Evolutionary conservation across 2,113 vertebrate species (phyloP).

Genomic region (Lepisosteus oculatus): DNA sequence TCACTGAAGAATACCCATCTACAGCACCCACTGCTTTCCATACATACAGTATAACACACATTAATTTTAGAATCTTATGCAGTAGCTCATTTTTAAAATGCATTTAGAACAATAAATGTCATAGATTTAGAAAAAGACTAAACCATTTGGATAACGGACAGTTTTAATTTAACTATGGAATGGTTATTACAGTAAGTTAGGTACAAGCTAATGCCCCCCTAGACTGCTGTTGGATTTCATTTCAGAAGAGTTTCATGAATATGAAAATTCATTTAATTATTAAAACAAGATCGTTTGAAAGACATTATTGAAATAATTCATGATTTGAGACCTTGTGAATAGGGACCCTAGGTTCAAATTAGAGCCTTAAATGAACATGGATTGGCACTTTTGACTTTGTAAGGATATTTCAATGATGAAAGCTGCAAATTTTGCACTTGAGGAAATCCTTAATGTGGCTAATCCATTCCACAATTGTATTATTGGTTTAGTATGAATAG

Average conservation of each 20-base stretch:
- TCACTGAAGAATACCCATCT: too few species aligned
- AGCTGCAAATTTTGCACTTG: background rate
- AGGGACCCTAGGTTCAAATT: background rate
- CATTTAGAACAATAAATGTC: background rate
- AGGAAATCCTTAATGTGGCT: background rate
- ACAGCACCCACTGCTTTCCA: too few species aligned
- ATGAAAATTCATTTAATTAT: constrained; percentile 3
- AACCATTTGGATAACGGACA: background rate
- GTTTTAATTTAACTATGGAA: constrained; percentile 5
- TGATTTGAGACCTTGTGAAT: too few species aligned
- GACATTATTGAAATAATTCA: background rate
- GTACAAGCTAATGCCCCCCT: background rate
- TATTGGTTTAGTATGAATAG: background rate
- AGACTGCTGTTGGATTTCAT: background rate
- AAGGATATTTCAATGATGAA: background rate
- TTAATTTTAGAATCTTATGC: too few species aligned
- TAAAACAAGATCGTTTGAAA: background rate
- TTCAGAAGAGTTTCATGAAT: constrained; percentile 4
- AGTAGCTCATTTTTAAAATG: too few species aligned
- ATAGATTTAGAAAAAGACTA: background rate
- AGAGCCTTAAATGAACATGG: background rate
- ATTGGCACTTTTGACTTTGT: background rate
- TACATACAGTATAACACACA: too few species aligned
- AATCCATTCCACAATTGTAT: background rate
- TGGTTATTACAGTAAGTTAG: background rate